Percentiles rank a stretch among this genome's conserved stretches.
Evolutionary conservation across 2,113 vertebrate species (phyloP).

Genomic region (Poeciliopsis turrubarensis): DNA sequence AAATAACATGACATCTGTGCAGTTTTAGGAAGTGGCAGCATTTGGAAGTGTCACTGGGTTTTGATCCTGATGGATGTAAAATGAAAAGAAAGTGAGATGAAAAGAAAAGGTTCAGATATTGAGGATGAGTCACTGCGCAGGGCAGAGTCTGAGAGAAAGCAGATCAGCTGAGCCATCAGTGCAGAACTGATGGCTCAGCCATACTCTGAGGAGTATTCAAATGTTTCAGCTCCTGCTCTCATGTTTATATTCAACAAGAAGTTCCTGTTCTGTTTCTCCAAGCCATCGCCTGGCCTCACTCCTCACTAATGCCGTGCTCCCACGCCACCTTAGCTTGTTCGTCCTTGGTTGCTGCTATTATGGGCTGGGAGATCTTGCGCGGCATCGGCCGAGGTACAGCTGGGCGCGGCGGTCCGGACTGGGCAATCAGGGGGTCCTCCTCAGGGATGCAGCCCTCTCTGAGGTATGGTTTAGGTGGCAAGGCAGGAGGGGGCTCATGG

Average conservation of each 20-base stretch:
- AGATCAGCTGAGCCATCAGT: neutral
- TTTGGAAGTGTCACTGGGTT: neutral
- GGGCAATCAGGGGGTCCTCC: conserved; percentile 73
- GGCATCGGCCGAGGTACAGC: conserved; percentile 81
- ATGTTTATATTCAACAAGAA: neutral
- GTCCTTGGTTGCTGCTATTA: conserved; percentile 83
- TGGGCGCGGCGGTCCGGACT: conserved; percentile 33
- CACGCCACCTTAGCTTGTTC: conserved; percentile 93
- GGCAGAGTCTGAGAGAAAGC: neutral
- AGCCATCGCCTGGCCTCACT: conserved; percentile 65
- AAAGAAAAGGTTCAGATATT: neutral
- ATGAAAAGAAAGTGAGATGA: neutral
- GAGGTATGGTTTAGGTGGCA: conserved; percentile 91
- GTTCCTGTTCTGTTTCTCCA: neutral
- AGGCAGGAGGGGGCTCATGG: conserved; percentile 83
- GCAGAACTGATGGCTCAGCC: too few relatives aligned
- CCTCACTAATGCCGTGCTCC: conserved; percentile 89
- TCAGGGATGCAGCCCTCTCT: conserved; percentile 90
- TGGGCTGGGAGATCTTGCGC: conserved; percentile 87
- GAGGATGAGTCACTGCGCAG: neutral
- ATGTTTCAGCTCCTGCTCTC: neutral
- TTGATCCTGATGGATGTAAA: neutral
- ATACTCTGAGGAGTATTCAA: neutral
- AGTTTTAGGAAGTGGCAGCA: neutral
- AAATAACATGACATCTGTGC: conserved; percentile 6